Conservation (phyloP, 2,797 vertebrate genomes). For the Chaetophractus vellerosus region DNA sequence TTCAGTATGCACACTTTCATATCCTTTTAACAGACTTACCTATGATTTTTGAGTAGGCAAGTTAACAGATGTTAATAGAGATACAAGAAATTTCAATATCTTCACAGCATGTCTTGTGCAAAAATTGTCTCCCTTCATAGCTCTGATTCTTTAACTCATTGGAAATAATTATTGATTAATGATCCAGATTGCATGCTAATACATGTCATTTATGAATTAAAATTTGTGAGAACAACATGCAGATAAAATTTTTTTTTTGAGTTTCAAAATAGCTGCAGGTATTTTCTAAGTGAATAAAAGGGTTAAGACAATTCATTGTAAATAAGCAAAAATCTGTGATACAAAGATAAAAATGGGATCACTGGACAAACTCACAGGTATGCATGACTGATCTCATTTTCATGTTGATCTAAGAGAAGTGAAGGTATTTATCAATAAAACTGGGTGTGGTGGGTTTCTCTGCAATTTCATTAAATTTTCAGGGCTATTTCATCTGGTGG, state of each 20-base stretch:
- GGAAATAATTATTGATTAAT: neutral
- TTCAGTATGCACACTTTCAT: neutral
- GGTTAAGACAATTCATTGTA: neutral
- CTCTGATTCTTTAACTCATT: neutral
- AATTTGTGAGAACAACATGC: neutral
- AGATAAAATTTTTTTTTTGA: neutral
- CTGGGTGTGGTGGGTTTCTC: neutral
- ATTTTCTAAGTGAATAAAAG: neutral
- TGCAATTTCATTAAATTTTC: slow-evolving; percentile 60
- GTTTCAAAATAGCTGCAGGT: neutral
- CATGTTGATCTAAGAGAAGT: neutral
- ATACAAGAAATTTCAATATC: neutral
- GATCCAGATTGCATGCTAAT: neutral
- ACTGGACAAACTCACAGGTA: neutral
- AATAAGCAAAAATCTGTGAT: neutral
- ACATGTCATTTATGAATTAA: neutral
- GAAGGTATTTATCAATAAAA: slow-evolving; percentile 44
- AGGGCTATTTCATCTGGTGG: neutral
- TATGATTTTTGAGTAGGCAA: neutral
- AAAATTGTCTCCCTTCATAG: neutral
- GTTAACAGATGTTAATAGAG: neutral
- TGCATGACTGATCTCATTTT: neutral
- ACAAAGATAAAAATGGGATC: neutral
- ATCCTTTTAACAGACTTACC: neutral
- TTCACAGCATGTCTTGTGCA: neutral